Evolutionary conservation across 2,888 invertebrate species (phyloP).

Genomic region (Lottia gigantea): DNA sequence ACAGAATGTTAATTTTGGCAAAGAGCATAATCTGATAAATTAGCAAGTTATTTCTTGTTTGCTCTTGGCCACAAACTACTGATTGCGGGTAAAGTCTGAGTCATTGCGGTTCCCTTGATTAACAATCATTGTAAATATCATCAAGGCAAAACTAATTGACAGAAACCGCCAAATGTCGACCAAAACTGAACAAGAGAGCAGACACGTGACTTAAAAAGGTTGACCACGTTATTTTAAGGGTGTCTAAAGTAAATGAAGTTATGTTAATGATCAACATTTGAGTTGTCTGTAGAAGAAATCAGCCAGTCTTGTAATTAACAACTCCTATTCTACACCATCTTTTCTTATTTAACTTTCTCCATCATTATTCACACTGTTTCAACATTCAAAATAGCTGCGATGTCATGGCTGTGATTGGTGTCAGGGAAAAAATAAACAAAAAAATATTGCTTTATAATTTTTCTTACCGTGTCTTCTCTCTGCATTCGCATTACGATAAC

Average conservation of each 20-base stretch:
- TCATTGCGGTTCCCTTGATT: slow-evolving; percentile 6
- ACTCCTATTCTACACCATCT: too few relatives aligned
- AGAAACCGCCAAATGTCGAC: not conserved
- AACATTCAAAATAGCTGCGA: too few relatives aligned
- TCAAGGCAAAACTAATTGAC: slow-evolving; percentile 8
- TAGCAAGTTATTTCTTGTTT: slow-evolving; percentile 8
- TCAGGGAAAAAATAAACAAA: not conserved
- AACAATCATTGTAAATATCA: slow-evolving; percentile 1
- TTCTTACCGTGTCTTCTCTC: not conserved
- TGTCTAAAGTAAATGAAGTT: not conserved
- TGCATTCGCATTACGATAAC: too few relatives aligned
- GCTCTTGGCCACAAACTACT: slow-evolving; percentile 8
- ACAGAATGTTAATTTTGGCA: slow-evolving; percentile 9
- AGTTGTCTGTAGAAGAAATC: not conserved
- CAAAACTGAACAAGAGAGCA: slow-evolving; percentile 1
- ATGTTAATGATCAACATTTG: not conserved
- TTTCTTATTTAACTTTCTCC: too few relatives aligned
- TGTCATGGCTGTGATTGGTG: slow-evolving; percentile 1
- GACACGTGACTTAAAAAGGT: slow-evolving; percentile 6
- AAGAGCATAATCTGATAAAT: slow-evolving; percentile 11
- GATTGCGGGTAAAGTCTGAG: slow-evolving; percentile 5
- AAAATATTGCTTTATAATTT: slow-evolving; percentile 7
- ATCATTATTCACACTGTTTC: too few relatives aligned
- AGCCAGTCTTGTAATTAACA: too few relatives aligned
- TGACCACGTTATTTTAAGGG: slow-evolving; percentile 11